phyloP scores from a whole-genome alignment of 2,888 invertebrate species.

The Eristalis pertinax region DNA sequence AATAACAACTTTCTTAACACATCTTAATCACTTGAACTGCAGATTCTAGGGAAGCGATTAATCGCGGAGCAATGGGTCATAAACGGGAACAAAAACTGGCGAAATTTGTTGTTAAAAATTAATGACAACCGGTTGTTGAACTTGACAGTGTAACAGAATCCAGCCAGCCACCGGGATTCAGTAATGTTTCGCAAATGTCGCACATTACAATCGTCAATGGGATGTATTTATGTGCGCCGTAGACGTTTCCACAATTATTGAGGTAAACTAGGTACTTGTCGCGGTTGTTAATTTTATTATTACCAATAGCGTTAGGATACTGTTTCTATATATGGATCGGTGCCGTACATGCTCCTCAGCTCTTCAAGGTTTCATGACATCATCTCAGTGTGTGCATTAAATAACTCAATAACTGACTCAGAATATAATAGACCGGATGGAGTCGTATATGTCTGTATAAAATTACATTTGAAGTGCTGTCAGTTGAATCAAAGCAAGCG shows the following conservation, averaged over 20 bases:
- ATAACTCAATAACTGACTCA: no score
- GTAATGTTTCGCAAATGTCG: background rate
- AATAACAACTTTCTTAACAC: background rate
- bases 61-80: background rate
- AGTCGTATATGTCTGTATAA: no score
- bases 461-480: no score
- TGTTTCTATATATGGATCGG: background rate
- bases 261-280: background rate
- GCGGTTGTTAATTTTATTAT: background rate
- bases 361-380: background rate
- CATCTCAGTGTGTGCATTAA: no score
- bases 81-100: background rate
- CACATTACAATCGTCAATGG: background rate
- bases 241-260: background rate
- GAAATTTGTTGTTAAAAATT: background rate
- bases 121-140: conserved; percentile 26
- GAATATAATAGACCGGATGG: no score
- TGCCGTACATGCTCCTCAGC: background rate
- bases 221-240: background rate
- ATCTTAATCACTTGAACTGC: background rate
- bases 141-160: conserved; percentile 25
- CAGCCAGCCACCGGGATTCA: background rate
- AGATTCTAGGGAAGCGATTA: background rate
- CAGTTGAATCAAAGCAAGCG: no score
- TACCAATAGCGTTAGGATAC: background rate